These are phyloP conservation scores for Chymomyza amoena DNA, from an alignment of 2,888 invertebrate genomes.

Conservation along the genomic window DNA sequence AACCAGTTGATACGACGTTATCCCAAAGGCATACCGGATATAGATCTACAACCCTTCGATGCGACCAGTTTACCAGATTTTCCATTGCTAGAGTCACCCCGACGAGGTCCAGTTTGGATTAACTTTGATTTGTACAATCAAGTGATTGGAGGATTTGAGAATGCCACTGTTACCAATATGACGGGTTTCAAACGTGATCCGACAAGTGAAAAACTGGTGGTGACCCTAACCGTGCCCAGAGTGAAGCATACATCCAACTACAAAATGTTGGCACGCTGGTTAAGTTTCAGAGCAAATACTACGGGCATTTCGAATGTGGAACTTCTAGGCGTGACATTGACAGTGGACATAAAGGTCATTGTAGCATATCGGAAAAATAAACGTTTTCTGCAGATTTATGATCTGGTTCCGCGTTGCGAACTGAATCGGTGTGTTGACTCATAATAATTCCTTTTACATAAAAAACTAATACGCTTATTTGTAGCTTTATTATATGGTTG, in stretches of 20 bases:
- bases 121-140: conserved; percentile 21
- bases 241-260: conserved; percentile 8
- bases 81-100: conserved; percentile 5
- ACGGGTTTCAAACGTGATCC: conserved; percentile 35
- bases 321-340: conserved; percentile 22
- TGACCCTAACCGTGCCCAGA: conserved; percentile 21
- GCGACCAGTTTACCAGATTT: conserved; percentile 18
- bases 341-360: conserved; percentile 18
- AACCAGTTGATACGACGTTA: conserved; percentile 29
- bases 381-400: conserved; percentile 25
- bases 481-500: conserved; percentile 6
- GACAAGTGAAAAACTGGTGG: conserved; percentile 16
- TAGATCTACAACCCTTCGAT: conserved; percentile 20
- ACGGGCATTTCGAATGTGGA: conserved; percentile 21
- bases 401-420: conserved; percentile 1
- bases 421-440: conserved; percentile 22
- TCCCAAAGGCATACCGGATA: conserved; percentile 21
- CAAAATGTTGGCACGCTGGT: conserved; percentile 19
- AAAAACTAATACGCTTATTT: not conserved
- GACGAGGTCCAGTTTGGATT: conserved; percentile 1
- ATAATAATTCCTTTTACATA: not conserved
- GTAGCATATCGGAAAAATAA: conserved; percentile 20
- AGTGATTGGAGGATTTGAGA: conserved; percentile 24
- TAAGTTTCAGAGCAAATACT: conserved; percentile 15
- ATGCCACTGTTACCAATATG: conserved; percentile 24